These are phyloP conservation scores for Crotalus tigris DNA, from an alignment of 2,113 vertebrate genomes.

Conservation along the genomic window DNA sequence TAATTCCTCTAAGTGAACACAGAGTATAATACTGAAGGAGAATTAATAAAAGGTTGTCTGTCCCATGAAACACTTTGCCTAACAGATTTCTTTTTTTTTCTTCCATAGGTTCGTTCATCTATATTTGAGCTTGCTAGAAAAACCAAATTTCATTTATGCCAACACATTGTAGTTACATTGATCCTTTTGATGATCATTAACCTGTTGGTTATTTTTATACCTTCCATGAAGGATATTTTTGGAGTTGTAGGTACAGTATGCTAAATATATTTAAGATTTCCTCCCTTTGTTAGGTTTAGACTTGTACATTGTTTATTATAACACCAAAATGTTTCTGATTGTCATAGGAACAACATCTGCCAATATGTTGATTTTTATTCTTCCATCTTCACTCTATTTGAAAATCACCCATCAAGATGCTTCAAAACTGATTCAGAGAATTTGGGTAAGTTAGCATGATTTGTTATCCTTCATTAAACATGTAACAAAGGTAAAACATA, in stretches of 20 bases:
- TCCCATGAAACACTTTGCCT: not conserved
- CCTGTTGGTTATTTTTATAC: slow-evolving; percentile 78
- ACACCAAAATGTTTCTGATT: slow-evolving; percentile 31
- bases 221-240: slow-evolving; percentile 79
- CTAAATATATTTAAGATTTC: slow-evolving; percentile 31
- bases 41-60: slow-evolving; percentile 4
- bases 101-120: slow-evolving; percentile 74
- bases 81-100: slow-evolving; percentile 27
- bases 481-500: not conserved
- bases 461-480: not conserved
- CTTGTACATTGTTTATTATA: slow-evolving; percentile 5
- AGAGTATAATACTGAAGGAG: not conserved
- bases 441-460: slow-evolving; percentile 68
- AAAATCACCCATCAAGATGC: slow-evolving; percentile 75
- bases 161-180: slow-evolving; percentile 67
- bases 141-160: slow-evolving; percentile 71
- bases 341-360: slow-evolving; percentile 77
- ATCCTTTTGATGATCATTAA: slow-evolving; percentile 71
- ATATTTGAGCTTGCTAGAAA: slow-evolving; percentile 75
- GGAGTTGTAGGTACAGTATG: slow-evolving; percentile 76
- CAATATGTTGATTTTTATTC: slow-evolving; percentile 82
- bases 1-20: slow-evolving; percentile 2
- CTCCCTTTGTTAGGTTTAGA: not conserved
- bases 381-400: slow-evolving; percentile 77
- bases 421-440: slow-evolving; percentile 69